Conservation (phyloP, 2,888 invertebrate species). For the Caenorhabditis sp. region DNA sequence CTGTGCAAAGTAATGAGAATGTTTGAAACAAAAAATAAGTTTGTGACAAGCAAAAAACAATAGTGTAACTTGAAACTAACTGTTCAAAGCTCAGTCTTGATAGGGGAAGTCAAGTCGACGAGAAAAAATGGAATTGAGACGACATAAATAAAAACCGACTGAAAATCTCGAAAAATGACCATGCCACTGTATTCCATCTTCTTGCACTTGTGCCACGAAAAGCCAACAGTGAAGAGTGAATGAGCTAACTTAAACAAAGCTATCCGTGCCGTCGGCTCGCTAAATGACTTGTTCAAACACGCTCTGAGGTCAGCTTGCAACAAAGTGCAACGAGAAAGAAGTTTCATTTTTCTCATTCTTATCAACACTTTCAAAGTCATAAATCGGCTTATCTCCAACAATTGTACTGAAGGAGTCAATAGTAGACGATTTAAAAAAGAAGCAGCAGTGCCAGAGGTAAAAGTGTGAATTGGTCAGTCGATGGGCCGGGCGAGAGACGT, state of each 20-base stretch:
- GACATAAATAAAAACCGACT: not conserved
- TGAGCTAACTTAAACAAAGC: slow-evolving; percentile 49
- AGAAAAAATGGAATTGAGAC: not conserved
- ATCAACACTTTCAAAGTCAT: slow-evolving; percentile 18
- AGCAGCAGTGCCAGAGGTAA: not conserved
- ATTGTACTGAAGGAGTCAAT: slow-evolving; percentile 12
- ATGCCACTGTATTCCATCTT: not conserved
- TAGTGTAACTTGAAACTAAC: slow-evolving; percentile 55
- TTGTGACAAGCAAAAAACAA: slow-evolving; percentile 45
- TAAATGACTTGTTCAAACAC: slow-evolving; percentile 59
- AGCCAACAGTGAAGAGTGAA: slow-evolving; percentile 46
- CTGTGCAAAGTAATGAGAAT: slow-evolving; percentile 29
- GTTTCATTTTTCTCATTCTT: slow-evolving; percentile 32
- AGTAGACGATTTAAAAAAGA: not conserved
- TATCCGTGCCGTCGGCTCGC: slow-evolving; percentile 46
- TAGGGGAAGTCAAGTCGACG: slow-evolving; percentile 1
- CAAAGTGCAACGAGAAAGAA: slow-evolving; percentile 25
- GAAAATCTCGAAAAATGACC: not conserved
- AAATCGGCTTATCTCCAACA: slow-evolving; percentile 37
- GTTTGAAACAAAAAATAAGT: slow-evolving; percentile 15
- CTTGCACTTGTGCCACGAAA: slow-evolving; percentile 13
- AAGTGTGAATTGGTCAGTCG: not conserved
- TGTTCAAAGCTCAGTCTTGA: slow-evolving; percentile 46
- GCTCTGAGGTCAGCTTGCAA: slow-evolving; percentile 36
- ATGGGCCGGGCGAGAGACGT: not conserved